These are phyloP conservation scores for Homarus americanus DNA, from an alignment of 1,140 invertebrate genomes.

Conservation along the genomic window DNA sequence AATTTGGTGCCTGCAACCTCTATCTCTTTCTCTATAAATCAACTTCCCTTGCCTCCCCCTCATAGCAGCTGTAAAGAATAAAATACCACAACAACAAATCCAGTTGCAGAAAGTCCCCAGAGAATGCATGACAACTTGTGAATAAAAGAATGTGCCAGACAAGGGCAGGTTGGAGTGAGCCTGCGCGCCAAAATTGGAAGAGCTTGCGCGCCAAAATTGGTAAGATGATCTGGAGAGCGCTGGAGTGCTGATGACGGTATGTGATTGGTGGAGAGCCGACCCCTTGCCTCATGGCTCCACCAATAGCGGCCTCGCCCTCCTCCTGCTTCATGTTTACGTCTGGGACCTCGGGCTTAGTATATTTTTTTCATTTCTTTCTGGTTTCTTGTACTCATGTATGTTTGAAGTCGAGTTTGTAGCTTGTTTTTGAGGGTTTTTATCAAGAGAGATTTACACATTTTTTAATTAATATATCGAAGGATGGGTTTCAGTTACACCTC, in stretches of 20 bases:
- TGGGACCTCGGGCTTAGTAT: not conserved
- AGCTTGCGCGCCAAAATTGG: not conserved
- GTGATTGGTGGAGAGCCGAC: conserved; percentile 16
- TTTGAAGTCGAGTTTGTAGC: conserved; percentile 1
- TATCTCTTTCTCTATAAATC: conserved; percentile 21
- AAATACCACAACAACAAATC: conserved; percentile 44
- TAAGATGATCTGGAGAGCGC: conserved; percentile 17
- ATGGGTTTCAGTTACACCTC: not conserved
- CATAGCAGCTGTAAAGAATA: conserved; percentile 27
- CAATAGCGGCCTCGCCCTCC: not conserved
- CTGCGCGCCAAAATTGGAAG: not conserved
- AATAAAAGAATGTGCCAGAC: conserved; percentile 28
- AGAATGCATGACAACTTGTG: conserved; percentile 41
- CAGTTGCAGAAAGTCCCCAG: conserved; percentile 29
- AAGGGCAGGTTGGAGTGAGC: conserved; percentile 16
- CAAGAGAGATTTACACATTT: not conserved
- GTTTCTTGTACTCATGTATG: not conserved
- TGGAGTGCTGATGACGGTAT: not conserved
- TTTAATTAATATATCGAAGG: not conserved
- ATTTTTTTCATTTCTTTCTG: conserved; percentile 9
- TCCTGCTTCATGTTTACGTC: conserved; percentile 17
- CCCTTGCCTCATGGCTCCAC: not conserved
- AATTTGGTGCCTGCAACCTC: conserved; percentile 25
- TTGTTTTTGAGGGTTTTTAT: not conserved
- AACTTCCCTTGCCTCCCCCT: not conserved